These are phyloP conservation scores for Callaeas wilsoni DNA, from an alignment of 2,113 vertebrate genomes.

Conservation along the genomic window DNA sequence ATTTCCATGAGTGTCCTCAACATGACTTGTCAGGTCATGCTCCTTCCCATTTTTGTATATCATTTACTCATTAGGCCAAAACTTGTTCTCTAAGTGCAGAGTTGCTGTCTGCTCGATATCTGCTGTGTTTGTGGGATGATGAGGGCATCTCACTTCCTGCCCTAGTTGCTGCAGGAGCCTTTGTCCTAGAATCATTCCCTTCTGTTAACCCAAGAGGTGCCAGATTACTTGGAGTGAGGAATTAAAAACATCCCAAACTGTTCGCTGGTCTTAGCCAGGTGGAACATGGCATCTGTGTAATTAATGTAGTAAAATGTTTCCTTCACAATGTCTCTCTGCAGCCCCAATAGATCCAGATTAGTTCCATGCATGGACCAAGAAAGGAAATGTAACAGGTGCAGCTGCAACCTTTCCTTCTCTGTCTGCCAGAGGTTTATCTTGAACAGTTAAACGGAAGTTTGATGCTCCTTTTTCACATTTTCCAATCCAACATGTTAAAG, in stretches of 20 bases:
- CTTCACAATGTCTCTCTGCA: neutral
- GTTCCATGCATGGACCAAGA: neutral
- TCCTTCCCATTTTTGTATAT: neutral
- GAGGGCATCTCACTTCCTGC: neutral
- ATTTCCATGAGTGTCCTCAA: neutral
- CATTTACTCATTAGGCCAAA: neutral
- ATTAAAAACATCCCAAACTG: neutral
- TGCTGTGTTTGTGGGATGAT: neutral
- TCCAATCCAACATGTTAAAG: neutral
- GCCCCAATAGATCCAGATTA: neutral
- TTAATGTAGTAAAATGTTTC: neutral
- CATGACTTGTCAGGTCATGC: neutral
- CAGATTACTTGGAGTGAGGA: neutral
- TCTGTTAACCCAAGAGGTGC: neutral
- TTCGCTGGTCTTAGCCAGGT: neutral
- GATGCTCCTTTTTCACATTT: neutral
- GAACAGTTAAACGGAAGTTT: neutral
- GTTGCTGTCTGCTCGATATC: accelerated
- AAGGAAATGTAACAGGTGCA: neutral
- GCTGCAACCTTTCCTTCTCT: neutral
- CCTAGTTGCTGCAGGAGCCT: neutral
- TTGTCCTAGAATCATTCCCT: neutral
- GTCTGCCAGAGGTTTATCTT: neutral
- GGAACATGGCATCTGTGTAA: neutral
- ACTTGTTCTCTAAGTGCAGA: neutral